Percentiles rank a stretch among this genome's conserved stretches.
Evolutionary conservation across 2,888 invertebrate genomes (phyloP).

Genomic region (Pyrochroa serraticornis): DNA sequence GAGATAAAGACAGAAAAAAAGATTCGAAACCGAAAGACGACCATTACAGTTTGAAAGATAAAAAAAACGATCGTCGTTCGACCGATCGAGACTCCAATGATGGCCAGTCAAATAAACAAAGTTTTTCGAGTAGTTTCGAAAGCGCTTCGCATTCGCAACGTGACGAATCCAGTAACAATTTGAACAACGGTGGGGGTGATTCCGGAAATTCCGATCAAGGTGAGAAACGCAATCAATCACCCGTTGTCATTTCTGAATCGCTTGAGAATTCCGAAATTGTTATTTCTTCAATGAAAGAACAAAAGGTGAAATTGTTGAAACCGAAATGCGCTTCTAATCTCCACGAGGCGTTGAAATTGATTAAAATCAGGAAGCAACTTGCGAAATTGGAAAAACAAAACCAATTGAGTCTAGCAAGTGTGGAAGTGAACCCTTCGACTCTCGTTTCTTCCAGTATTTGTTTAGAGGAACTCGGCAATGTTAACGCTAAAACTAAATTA

Average conservation of each 20-base stretch:
- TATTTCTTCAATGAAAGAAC: constrained; percentile 8
- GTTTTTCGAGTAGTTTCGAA: constrained; percentile 54
- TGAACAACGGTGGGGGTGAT: constrained; percentile 46
- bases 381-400: constrained; percentile 65
- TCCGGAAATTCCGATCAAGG: constrained; percentile 51
- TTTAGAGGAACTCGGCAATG: constrained; percentile 14
- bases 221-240: constrained; percentile 30
- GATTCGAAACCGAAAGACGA: constrained; percentile 68
- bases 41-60: constrained; percentile 71
- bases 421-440: constrained; percentile 22
- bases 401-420: constrained; percentile 45
- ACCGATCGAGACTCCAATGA: constrained; percentile 83
- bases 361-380: constrained; percentile 70
- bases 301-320: constrained; percentile 61
- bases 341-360: constrained; percentile 68
- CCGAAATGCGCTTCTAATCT: constrained; percentile 73
- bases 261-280: constrained; percentile 21
- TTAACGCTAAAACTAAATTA: no score
- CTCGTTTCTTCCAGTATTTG: constrained; percentile 19
- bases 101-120: constrained; percentile 60
- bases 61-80: constrained; percentile 71
- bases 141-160: constrained; percentile 52
- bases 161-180: constrained; percentile 31
- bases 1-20: constrained; percentile 42
- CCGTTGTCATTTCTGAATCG: constrained; percentile 4